Evolutionary conservation across 2,113 vertebrate genomes (phyloP).

Genomic region (Narcine bancroftii): DNA sequence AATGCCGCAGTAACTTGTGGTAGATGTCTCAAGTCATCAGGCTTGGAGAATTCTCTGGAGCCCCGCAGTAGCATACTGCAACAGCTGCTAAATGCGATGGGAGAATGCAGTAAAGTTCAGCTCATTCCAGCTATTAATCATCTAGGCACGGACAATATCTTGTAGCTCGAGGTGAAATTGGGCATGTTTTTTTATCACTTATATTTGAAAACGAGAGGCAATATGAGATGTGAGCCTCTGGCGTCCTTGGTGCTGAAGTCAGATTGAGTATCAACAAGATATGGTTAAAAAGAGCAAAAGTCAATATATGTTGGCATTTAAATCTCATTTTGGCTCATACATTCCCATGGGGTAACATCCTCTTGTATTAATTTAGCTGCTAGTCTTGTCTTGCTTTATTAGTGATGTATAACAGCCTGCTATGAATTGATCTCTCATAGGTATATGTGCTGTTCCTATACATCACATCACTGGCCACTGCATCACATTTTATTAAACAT

Average conservation of each 20-base stretch:
- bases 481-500: neutral
- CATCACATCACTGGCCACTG: neutral
- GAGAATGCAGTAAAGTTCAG: neutral
- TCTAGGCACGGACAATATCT: conserved; percentile 24
- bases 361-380: conserved; percentile 13
- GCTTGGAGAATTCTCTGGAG: neutral
- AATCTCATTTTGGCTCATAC: conserved; percentile 4
- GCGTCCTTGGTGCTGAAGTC: neutral
- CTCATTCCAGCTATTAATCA: conserved; percentile 38
- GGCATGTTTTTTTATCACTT: conserved; percentile 31
- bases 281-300: conserved; percentile 30
- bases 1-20: conserved; percentile 19
- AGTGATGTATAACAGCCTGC: neutral
- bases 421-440: neutral
- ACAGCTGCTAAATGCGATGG: conserved; percentile 20
- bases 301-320: neutral
- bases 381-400: neutral
- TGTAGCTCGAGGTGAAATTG: conserved; percentile 3
- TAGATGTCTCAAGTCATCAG: neutral
- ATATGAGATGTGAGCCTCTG: conserved; percentile 5
- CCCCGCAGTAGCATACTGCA: neutral
- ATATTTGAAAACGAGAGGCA: conserved; percentile 36
- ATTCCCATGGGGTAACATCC: neutral
- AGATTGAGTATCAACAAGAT: conserved; percentile 20
- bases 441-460: neutral